Conservation (phyloP, 2,113 vertebrate species). For the Pomatostomus ruficeps region DNA sequence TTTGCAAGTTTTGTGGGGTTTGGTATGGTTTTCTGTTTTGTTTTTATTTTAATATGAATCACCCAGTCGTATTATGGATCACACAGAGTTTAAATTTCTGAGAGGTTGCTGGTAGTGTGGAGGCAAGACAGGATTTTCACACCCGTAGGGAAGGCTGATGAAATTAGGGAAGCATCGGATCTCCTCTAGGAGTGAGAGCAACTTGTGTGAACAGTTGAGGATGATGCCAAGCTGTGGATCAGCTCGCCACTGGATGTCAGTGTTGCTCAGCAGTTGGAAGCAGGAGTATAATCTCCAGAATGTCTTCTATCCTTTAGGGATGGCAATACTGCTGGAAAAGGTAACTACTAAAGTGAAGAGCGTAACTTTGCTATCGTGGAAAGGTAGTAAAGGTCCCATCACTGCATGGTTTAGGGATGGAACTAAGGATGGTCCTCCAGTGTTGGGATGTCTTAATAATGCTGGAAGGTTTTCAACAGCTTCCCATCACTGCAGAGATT, state of each 20-base stretch:
- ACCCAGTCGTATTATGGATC: background rate
- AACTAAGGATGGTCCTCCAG: background rate
- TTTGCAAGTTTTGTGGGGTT: background rate
- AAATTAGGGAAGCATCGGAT: background rate
- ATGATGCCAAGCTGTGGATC: background rate
- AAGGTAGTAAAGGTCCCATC: background rate
- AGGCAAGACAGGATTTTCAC: background rate
- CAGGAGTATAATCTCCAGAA: fast-evolving
- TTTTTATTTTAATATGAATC: background rate
- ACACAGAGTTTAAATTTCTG: background rate
- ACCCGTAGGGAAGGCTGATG: fast-evolving
- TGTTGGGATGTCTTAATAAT: background rate
- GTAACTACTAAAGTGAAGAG: background rate
- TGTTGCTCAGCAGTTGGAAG: background rate
- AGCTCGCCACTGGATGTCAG: constrained; percentile 42
- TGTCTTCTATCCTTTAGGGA: background rate
- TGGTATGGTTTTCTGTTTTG: background rate
- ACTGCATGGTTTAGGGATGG: background rate
- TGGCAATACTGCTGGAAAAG: background rate
- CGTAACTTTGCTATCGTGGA: fast-evolving
- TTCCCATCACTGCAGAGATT: too few species aligned
- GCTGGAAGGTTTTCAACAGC: background rate
- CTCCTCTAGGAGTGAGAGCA: background rate
- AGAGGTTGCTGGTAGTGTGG: background rate
- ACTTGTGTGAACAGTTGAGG: background rate